phyloP scores from a whole-genome alignment of 1,140 invertebrate genomes.

The Papilio glaucus region DNA sequence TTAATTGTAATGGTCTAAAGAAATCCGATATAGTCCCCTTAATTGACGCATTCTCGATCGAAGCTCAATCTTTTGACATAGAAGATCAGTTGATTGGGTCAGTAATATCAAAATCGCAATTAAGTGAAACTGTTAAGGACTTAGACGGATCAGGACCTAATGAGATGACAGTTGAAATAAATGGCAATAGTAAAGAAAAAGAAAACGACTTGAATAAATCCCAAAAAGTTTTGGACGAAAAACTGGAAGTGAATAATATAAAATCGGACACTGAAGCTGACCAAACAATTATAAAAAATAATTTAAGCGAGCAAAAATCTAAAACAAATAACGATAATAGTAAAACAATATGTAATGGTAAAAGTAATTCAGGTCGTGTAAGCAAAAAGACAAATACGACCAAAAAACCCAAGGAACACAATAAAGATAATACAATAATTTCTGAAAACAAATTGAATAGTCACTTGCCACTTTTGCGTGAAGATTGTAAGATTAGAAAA shows the following conservation, averaged over 20 bases:
- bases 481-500: not conserved
- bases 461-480: not conserved
- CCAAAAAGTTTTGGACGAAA: constrained; percentile 3
- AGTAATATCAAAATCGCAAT: constrained; percentile 16
- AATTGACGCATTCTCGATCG: not conserved
- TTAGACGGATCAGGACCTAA: not conserved
- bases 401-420: not conserved
- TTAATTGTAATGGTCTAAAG: not conserved
- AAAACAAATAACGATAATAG: not conserved
- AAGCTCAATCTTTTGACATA: constrained; percentile 17
- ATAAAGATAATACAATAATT: not conserved
- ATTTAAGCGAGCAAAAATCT: not conserved
- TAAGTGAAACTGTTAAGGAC: not conserved
- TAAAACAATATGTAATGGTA: not conserved
- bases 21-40: not conserved
- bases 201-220: constrained; percentile 34
- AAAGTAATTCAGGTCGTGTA: not conserved
- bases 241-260: not conserved
- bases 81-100: constrained; percentile 25
- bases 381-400: not conserved
- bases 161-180: not conserved
- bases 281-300: not conserved
- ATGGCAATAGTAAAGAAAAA: constrained; percentile 21
- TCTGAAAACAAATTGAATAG: not conserved
- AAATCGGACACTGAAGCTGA: not conserved